phyloP scores from a whole-genome alignment of 2,888 invertebrate species.

The Halocaridina rubra region DNA sequence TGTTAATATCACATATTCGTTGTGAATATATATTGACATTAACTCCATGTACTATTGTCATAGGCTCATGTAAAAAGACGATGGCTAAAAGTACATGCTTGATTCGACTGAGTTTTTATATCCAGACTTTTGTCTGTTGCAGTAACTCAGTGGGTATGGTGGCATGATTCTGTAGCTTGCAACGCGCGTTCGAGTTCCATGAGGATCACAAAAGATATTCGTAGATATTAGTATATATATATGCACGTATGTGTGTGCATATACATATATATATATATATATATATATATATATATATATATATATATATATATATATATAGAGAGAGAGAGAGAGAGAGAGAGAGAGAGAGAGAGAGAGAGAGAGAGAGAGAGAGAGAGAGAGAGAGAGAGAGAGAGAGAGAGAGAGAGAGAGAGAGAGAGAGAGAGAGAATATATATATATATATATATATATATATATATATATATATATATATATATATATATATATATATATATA shows the following conservation, averaged over 20 bases:
- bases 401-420: slow-evolving; percentile 5
- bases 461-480: slow-evolving; percentile 23
- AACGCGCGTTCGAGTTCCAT: too few relatives aligned
- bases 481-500: slow-evolving; percentile 23
- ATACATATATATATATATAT: neutral
- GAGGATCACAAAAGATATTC: too few relatives aligned
- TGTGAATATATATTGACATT: too few relatives aligned
- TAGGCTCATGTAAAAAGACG: too few relatives aligned
- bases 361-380: slow-evolving; percentile 15
- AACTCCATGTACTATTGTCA: too few relatives aligned
- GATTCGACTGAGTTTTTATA: too few relatives aligned
- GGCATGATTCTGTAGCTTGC: too few relatives aligned
- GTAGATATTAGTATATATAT: neutral
- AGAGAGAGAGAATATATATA: neutral
- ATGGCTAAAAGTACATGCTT: too few relatives aligned
- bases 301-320: neutral
- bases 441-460: neutral
- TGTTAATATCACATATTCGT: too few relatives aligned
- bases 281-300: neutral
- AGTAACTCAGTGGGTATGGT: too few relatives aligned
- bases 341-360: slow-evolving; percentile 23
- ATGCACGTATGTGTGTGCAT: neutral
- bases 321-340: slow-evolving; percentile 7
- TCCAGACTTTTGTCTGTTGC: too few relatives aligned
- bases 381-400: neutral